A percentile compares a stretch with the other conserved stretches of the same genome.
phyloP scores from a whole-genome alignment of 64 coral and sea anemone species.

The Montipora foliosa region DNA sequence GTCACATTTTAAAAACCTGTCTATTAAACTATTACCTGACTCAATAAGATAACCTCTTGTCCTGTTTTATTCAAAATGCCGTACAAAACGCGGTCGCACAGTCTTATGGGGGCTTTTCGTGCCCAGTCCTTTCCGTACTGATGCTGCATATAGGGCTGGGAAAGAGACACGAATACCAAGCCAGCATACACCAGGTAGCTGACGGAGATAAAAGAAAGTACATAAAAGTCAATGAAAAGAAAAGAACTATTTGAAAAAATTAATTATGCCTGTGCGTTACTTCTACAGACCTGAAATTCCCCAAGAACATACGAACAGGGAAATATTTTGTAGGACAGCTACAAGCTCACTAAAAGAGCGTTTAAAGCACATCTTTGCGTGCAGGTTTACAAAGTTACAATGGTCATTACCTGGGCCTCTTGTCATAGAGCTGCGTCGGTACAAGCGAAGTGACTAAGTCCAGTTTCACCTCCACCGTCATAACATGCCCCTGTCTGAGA shows the following conservation, averaged over 20 bases:
- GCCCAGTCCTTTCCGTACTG: slow-evolving; percentile 98
- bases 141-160: slow-evolving; percentile 97
- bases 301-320: too few species aligned
- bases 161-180: slow-evolving; percentile 91
- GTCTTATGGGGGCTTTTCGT: slow-evolving; percentile 94
- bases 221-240: neutral
- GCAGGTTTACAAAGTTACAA: neutral
- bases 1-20: neutral
- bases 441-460: slow-evolving; percentile 83
- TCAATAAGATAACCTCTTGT: slow-evolving; percentile 91
- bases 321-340: too few species aligned
- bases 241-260: too few species aligned
- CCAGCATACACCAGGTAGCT: slow-evolving; percentile 92
- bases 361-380: too few species aligned
- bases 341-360: too few species aligned
- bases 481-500: slow-evolving; percentile 79
- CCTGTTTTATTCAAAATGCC: slow-evolving; percentile 86
- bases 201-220: neutral
- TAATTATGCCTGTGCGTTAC: too few species aligned
- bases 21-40: slow-evolving; percentile 63
- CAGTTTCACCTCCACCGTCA: slow-evolving; percentile 77
- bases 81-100: slow-evolving; percentile 89
- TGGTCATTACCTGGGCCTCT: slow-evolving; percentile 77
- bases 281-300: too few species aligned
- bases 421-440: slow-evolving; percentile 92